phyloP scores from a whole-genome alignment of 2,888 invertebrate species.

The Mythimna impura region DNA sequence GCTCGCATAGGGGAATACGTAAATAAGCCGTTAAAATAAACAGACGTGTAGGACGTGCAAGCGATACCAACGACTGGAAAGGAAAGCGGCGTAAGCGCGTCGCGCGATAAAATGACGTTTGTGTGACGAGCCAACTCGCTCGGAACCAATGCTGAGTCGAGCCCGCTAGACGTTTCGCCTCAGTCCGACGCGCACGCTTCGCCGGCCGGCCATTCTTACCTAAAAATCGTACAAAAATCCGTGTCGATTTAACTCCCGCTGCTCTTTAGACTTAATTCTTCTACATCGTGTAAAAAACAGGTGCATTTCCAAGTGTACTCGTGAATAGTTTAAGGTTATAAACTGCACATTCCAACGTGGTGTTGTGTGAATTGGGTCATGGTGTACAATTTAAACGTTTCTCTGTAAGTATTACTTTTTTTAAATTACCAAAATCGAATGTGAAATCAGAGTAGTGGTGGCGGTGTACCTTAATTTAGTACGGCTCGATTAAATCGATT shows the following conservation, averaged over 20 bases:
- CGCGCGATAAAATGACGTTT: constrained; percentile 82
- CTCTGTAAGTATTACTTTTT: constrained; percentile 65
- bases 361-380: constrained; percentile 75
- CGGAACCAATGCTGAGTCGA: constrained; percentile 69
- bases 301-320: constrained; percentile 60
- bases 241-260: constrained; percentile 51
- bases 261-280: constrained; percentile 33
- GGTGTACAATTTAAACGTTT: constrained; percentile 62
- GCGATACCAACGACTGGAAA: constrained; percentile 44
- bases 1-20: constrained; percentile 12
- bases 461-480: constrained; percentile 46
- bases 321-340: constrained; percentile 72
- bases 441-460: constrained; percentile 40
- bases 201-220: constrained; percentile 76
- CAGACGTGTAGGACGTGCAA: constrained; percentile 41
- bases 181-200: constrained; percentile 72
- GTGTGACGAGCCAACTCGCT: constrained; percentile 69
- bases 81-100: constrained; percentile 79
- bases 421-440: constrained; percentile 32
- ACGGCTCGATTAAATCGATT: constrained; percentile 49
- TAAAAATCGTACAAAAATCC: constrained; percentile 61
- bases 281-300: constrained; percentile 45
- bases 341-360: constrained; percentile 66
- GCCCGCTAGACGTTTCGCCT: constrained; percentile 66
- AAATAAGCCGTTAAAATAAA: constrained; percentile 39